Evolutionary conservation across 2,113 vertebrate genomes (phyloP).

Genomic region (Hyla sarda): DNA sequence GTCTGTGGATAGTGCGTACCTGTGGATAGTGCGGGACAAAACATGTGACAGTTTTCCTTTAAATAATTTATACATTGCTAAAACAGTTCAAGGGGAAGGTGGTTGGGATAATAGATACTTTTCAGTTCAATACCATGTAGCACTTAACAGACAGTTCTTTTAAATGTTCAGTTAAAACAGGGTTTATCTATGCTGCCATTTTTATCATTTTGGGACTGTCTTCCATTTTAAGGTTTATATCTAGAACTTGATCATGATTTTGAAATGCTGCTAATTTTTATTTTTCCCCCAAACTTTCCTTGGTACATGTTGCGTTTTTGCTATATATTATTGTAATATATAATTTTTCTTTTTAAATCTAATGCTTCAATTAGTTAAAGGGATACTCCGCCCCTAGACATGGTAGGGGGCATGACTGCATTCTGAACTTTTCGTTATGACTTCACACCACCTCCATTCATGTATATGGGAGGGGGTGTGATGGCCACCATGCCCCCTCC

Average conservation of each 20-base stretch:
- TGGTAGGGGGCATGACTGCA: too few relatives aligned
- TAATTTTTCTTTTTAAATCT: too few relatives aligned
- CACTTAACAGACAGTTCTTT: constrained; percentile 16
- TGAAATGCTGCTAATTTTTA: constrained; percentile 47
- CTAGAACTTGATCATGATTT: constrained; percentile 2
- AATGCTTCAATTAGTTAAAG: too few relatives aligned
- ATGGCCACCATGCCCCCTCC: too few relatives aligned
- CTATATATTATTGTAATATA: too few relatives aligned
- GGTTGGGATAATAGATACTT: background rate
- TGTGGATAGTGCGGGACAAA: too few relatives aligned
- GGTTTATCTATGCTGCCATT: background rate
- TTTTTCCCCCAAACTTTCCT: background rate
- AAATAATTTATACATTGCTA: background rate
- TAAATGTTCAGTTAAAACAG: background rate
- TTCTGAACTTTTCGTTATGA: too few relatives aligned
- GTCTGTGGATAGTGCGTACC: too few relatives aligned
- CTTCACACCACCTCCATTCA: too few relatives aligned
- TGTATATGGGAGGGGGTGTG: too few relatives aligned
- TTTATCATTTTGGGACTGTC: background rate
- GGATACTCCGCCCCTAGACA: too few relatives aligned
- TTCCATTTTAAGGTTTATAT: constrained; percentile 9
- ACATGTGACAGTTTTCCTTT: background rate
- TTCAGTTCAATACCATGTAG: background rate
- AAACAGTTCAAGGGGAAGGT: background rate
- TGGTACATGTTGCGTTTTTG: background rate